These are phyloP conservation scores for Dinocampus coccinellae DNA, from an alignment of 2,888 invertebrate species.

Conservation along the genomic window DNA sequence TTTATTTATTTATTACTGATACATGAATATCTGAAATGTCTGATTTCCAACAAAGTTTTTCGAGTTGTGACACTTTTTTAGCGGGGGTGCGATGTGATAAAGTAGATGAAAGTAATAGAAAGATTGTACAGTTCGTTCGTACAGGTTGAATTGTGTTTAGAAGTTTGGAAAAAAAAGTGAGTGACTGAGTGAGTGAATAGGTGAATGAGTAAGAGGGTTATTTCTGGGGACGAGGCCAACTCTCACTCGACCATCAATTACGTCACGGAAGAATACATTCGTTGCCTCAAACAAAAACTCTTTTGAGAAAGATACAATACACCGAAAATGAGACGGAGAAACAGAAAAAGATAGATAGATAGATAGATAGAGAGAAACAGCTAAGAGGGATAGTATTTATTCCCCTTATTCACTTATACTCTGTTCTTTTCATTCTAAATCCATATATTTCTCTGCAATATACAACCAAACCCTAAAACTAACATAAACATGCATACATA, in stretches of 20 bases:
- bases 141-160: not conserved
- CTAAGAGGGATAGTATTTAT: not conserved
- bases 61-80: too few species aligned
- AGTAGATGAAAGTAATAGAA: not conserved
- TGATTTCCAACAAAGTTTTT: too few species aligned
- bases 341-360: too few species aligned
- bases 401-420: not conserved
- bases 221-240: slow-evolving; percentile 29
- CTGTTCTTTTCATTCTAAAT: not conserved
- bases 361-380: slow-evolving; percentile 7
- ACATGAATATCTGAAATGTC: too few species aligned
- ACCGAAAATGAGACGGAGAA: not conserved
- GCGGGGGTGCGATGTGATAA: too few species aligned
- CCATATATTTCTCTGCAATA: not conserved
- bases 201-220: not conserved
- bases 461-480: too few species aligned
- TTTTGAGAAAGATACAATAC: slow-evolving; percentile 5
- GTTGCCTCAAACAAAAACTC: slow-evolving; percentile 65
- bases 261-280: slow-evolving; percentile 67
- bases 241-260: slow-evolving; percentile 63
- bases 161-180: slow-evolving; percentile 9
- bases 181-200: too few species aligned
- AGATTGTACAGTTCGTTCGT: slow-evolving; percentile 5
- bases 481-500: too few species aligned
- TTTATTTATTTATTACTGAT: too few species aligned